Evolutionary conservation across 2,888 invertebrate genomes (phyloP), one percentile per base, ranked within the genome.

Genomic region (Tetranychus piercei): DNA sequence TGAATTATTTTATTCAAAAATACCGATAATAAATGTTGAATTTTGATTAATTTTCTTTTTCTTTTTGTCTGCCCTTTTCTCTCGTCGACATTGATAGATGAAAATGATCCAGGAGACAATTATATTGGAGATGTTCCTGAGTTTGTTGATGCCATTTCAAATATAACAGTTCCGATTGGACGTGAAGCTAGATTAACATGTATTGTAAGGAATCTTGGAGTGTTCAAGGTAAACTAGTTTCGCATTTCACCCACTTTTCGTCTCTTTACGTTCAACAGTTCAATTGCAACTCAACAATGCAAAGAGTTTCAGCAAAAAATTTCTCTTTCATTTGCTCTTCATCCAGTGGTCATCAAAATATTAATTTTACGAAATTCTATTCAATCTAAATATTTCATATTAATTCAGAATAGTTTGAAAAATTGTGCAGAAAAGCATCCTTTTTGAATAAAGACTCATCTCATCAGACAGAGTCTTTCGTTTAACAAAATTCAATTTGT

Each of bases 161-260:
- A 73, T 73, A 45, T 73, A 23, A 73, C 73, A n/a, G 64, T 73
- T 65, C 18, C 73, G 11, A 9, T 55, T 8, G 73, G 73, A 64
- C 45, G 73, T 6, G 73, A 73, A 5, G 73, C 73, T 9, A 73
- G 44, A 73, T 11, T 73, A 20, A 45, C 22, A 22, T 73, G 73
- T 44, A 23, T 23, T 7, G 73, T 73, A 9, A 15, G 65, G 34
- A 73, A 73, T 18, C 34, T 73, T 9, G 73, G 73, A 34, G 9
- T 20, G 0, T 64, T 44, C 65, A 73, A 44, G 73, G 73, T 73
- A 34, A 34, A 55, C 55, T 15, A 55, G 5, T 55, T 55, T 55
- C 8, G 9, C 55, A 0, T 55, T 55, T 55, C 55, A 2, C 6
- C 8, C 1, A 2, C 15, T 55, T 55, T 55, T 3, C 3, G 2